A percentile compares a stretch with the other conserved stretches of the same genome.
These are phyloP conservation scores for Acanthosoma haemorrhoidale DNA, from an alignment of 2,888 invertebrate genomes.

Conservation along the genomic window DNA sequence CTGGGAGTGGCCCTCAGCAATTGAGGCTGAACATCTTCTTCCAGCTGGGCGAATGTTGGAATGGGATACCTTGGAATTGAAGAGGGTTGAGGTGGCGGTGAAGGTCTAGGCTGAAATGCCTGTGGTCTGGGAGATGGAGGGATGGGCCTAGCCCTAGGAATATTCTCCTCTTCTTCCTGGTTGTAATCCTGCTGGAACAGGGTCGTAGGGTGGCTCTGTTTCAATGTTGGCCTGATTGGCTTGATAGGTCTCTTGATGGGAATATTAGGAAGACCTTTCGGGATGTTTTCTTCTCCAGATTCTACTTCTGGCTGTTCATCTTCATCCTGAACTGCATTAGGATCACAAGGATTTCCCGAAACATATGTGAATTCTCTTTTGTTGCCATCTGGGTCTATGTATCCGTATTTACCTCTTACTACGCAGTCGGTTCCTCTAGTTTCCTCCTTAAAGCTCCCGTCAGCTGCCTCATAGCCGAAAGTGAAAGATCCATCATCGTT, in stretches of 20 bases:
- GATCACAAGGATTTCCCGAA: conserved; percentile 79
- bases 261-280: conserved; percentile 59
- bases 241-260: conserved; percentile 44
- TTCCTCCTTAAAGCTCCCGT: conserved; percentile 78
- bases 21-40: conserved; percentile 34
- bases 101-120: conserved; percentile 36
- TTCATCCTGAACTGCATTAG: conserved; percentile 68
- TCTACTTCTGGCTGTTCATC: conserved; percentile 54
- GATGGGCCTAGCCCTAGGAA: conserved; percentile 45
- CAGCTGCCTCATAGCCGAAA: conserved; percentile 78
- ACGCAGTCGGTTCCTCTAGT: conserved; percentile 80
- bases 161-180: conserved; percentile 50
- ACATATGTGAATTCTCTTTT: conserved; percentile 81
- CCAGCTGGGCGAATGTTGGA: conserved; percentile 33
- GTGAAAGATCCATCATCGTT: conserved; percentile 81
- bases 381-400: conserved; percentile 80
- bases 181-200: conserved; percentile 65
- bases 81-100: conserved; percentile 42
- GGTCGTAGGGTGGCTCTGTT: conserved; percentile 56
- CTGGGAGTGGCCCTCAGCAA: conserved; percentile 35
- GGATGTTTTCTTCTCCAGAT: conserved; percentile 54
- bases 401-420: conserved; percentile 80
- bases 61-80: conserved; percentile 10
- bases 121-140: conserved; percentile 39
- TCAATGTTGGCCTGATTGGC: conserved; percentile 41